Conservation (phyloP, 2,797 vertebrate genomes). For the Stomatorhinus walkeri region DNA sequence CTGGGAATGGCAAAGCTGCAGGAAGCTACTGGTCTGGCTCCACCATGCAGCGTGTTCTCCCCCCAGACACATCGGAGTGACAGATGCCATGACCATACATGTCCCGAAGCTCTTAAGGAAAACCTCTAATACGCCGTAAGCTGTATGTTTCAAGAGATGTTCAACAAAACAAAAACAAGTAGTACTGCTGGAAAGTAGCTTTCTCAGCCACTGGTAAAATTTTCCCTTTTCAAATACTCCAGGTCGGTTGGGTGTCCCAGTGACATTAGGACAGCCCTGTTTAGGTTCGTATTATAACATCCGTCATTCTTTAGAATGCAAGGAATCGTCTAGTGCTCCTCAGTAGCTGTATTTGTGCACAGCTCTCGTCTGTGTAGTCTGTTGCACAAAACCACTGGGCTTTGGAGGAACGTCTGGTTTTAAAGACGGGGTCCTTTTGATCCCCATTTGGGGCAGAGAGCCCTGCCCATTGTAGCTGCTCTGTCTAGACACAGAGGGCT, state of each 20-base stretch:
- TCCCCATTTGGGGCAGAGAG: conserved; percentile 86
- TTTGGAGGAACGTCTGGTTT: conserved; percentile 97
- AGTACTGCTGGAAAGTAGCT: conserved; percentile 52
- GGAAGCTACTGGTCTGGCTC: conserved; percentile 14
- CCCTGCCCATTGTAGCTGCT: conserved; percentile 89
- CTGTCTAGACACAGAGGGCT: conserved; percentile 84
- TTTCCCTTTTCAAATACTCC: conserved; percentile 60
- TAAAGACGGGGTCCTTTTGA: conserved; percentile 93
- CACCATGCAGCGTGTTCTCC: conserved; percentile 10
- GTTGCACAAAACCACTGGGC: conserved; percentile 85
- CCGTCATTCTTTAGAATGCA: conserved; percentile 49
- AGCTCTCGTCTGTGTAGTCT: conserved; percentile 84
- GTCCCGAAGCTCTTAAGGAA: conserved; percentile 9
- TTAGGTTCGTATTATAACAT: conserved; percentile 43
- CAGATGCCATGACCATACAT: not conserved
- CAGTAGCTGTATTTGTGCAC: conserved; percentile 97
- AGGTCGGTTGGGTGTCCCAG: conserved; percentile 58
- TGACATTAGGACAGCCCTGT: conserved; percentile 51
- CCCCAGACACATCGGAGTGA: not conserved
- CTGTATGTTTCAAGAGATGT: conserved; percentile 32
- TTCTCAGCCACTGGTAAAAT: conserved; percentile 84
- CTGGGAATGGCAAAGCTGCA: conserved; percentile 16
- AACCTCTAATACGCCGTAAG: conserved; percentile 40
- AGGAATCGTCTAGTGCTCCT: conserved; percentile 44
- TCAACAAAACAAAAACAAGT: conserved; percentile 29